Conservation (phyloP, 2,113 vertebrate species). For the Willisornis vidua region DNA sequence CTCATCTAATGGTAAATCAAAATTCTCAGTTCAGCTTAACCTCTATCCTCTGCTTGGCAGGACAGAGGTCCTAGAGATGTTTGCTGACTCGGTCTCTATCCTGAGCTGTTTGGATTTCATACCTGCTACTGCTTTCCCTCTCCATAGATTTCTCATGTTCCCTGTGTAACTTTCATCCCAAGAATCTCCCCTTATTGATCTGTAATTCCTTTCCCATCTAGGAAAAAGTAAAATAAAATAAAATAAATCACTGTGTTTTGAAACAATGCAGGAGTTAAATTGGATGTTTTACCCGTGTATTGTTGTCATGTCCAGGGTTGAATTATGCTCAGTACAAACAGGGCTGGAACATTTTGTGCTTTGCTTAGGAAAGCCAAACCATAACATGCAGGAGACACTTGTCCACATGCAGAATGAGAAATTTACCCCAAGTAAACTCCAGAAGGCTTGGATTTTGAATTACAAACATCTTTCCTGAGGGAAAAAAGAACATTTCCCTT, state of each 20-base stretch:
- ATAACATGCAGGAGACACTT: neutral
- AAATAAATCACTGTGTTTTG: neutral
- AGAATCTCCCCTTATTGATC: neutral
- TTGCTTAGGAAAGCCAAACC: neutral
- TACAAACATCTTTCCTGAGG: neutral
- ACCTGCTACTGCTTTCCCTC: neutral
- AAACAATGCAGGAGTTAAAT: neutral
- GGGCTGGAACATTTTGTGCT: slow-evolving; percentile 2
- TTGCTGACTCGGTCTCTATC: neutral
- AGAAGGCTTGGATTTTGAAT: neutral
- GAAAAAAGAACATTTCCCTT: neutral
- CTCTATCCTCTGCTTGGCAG: neutral
- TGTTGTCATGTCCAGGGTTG: neutral
- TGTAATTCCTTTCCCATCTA: neutral
- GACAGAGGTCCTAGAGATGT: neutral
- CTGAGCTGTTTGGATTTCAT: neutral
- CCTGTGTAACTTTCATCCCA: neutral
- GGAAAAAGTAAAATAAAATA: neutral
- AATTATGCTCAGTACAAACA: neutral
- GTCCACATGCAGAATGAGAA: neutral
- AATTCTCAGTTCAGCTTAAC: neutral
- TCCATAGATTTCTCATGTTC: neutral
- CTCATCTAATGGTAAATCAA: neutral
- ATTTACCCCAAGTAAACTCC: slow-evolving; percentile 1
- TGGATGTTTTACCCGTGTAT: neutral